Conservation (phyloP, 2,888 invertebrate species). For the Allolobophora icterica region DNA sequence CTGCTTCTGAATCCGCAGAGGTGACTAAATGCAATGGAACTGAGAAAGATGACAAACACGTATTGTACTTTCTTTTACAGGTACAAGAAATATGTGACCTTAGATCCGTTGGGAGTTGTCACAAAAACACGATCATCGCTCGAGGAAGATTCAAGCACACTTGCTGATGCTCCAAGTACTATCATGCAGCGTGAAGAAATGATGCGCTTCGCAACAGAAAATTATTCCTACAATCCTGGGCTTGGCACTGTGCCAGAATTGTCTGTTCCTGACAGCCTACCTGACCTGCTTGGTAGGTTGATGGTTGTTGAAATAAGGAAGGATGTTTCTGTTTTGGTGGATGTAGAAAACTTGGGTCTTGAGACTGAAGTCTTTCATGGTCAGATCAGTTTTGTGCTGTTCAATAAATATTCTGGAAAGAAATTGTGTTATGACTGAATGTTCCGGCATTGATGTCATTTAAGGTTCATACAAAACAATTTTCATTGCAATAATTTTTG, state of each 20-base stretch:
- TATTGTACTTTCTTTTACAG: conserved; percentile 51
- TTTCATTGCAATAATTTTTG: background rate
- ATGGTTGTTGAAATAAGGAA: background rate
- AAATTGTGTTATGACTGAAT: background rate
- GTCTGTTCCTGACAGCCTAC: conserved; percentile 84
- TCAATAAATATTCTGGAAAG: background rate
- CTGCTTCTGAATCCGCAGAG: too few relatives aligned
- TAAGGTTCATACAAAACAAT: background rate
- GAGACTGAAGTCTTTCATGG: background rate
- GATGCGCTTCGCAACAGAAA: conserved; percentile 55
- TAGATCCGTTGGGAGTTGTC: conserved; percentile 69
- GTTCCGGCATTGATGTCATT: background rate
- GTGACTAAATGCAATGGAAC: background rate
- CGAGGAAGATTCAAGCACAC: conserved; percentile 57
- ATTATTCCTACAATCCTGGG: conserved; percentile 77
- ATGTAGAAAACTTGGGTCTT: background rate
- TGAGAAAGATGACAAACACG: background rate
- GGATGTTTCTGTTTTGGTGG: background rate
- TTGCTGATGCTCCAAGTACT: conserved; percentile 75
- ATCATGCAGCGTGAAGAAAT: conserved; percentile 60
- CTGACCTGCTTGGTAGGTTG: conserved; percentile 77
- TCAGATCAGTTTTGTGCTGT: background rate
- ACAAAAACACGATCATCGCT: conserved; percentile 64
- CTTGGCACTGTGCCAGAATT: conserved; percentile 79
- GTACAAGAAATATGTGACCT: conserved; percentile 71